Evolutionary conservation across 2,888 invertebrate species (phyloP).

Genomic region (Amiota mariae): DNA sequence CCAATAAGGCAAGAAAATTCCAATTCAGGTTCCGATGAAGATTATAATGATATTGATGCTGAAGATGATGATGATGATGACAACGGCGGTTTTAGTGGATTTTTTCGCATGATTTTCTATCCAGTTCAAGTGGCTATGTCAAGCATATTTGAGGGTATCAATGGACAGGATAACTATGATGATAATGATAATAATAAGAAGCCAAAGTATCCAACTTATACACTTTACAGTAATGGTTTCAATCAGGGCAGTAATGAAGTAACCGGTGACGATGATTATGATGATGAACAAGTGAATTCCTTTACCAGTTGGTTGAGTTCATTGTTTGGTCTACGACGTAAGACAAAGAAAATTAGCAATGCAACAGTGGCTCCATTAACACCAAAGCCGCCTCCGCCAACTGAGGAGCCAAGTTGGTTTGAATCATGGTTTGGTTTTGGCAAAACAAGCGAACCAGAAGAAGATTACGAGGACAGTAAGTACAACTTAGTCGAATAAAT

Average conservation of each 20-base stretch:
- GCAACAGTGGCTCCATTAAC: conserved; percentile 51
- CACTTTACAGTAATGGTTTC: conserved; percentile 63
- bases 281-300: conserved; percentile 45
- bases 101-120: conserved; percentile 69
- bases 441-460: conserved; percentile 50
- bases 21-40: conserved; percentile 44
- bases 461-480: conserved; percentile 65
- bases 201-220: conserved; percentile 64
- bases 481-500: conserved; percentile 38
- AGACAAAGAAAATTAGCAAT: conserved; percentile 60
- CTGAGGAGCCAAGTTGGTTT: conserved; percentile 65
- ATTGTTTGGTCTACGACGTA: conserved; percentile 63
- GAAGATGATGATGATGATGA: conserved; percentile 53
- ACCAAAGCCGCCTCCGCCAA: conserved; percentile 39
- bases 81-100: conserved; percentile 56
- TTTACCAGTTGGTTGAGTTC: conserved; percentile 67
- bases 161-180: conserved; percentile 36
- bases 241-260: conserved; percentile 44
- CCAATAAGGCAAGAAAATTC: conserved; percentile 10
- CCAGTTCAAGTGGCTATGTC: conserved; percentile 68
- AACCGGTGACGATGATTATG: conserved; percentile 43
- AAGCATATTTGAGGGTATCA: conserved; percentile 61
- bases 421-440: conserved; percentile 69
- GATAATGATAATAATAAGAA: conserved; percentile 43
- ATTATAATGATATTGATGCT: conserved; percentile 50